Percentiles rank a stretch among this genome's conserved stretches.
Conservation (phyloP, 2,888 invertebrate genomes). For the Sturmia bella region DNA sequence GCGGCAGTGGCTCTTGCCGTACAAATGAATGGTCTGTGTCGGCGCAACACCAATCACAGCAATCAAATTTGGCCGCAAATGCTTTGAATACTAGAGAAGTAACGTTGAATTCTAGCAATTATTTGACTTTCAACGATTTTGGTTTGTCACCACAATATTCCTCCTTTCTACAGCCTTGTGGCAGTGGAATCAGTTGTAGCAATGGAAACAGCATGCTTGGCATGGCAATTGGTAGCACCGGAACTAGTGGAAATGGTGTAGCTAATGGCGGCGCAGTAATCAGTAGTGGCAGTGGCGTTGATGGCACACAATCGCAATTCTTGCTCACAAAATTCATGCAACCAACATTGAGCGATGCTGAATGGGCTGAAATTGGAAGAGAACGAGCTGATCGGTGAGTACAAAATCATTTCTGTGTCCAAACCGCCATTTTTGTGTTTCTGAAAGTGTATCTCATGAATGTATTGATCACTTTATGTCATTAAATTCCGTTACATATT, state of each 20-base stretch:
- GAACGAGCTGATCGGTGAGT: conserved; percentile 84
- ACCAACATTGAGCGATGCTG: conserved; percentile 83
- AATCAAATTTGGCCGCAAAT: conserved; percentile 79
- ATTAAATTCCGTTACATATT: too few relatives aligned
- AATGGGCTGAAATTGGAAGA: conserved; percentile 83
- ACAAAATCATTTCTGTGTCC: neutral
- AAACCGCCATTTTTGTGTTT: too few relatives aligned
- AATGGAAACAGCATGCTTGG: conserved; percentile 76
- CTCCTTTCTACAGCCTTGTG: conserved; percentile 74
- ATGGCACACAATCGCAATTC: conserved; percentile 78
- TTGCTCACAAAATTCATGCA: conserved; percentile 83
- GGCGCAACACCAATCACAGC: conserved; percentile 79
- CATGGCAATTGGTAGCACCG: conserved; percentile 75
- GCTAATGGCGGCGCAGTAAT: conserved; percentile 71
- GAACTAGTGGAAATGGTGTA: conserved; percentile 73
- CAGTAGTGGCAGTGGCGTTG: conserved; percentile 70
- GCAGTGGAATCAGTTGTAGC: conserved; percentile 74
- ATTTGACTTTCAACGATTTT: conserved; percentile 75
- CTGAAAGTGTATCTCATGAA: too few relatives aligned
- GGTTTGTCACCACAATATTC: conserved; percentile 73
- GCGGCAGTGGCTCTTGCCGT: conserved; percentile 75
- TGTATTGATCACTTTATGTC: too few relatives aligned
- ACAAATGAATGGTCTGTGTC: conserved; percentile 80
- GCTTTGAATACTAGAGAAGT: conserved; percentile 81
- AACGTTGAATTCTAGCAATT: conserved; percentile 74